Percentiles rank a stretch among this genome's conserved stretches.
Conservation (phyloP, 92 coral and sea anemone genomes). For the Parazoanthus swiftii region DNA sequence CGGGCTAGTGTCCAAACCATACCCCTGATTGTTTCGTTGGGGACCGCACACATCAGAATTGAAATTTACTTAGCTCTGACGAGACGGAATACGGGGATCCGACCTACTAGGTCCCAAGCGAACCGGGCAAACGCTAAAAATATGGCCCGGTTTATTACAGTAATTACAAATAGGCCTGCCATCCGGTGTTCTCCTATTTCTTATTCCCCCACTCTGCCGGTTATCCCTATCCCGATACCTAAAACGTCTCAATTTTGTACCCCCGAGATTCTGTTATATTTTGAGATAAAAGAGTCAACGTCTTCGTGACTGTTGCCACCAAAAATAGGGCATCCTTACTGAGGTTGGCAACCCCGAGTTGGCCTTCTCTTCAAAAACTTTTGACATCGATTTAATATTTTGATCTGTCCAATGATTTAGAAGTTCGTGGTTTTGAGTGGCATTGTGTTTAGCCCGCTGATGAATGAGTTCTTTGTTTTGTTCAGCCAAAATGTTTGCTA, state of each 20-base stretch:
- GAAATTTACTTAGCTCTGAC: not conserved
- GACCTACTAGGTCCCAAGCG: not conserved
- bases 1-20: too few relatives aligned
- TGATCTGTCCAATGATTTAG: conserved; percentile 13
- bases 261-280: conserved; percentile 15
- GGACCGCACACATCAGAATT: not conserved
- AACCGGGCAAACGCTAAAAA: conserved; percentile 25
- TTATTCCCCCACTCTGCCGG: conserved; percentile 15
- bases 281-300: conserved; percentile 12
- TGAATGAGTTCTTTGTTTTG: conserved; percentile 6
- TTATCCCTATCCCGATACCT: conserved; percentile 3
- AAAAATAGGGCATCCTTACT: conserved; percentile 25
- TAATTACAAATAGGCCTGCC: conserved; percentile 23
- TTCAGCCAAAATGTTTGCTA: conserved; percentile 2
- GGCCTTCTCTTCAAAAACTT: conserved; percentile 15
- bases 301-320: conserved; percentile 17
- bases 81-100: conserved; percentile 15
- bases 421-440: not conserved
- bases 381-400: not conserved
- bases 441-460: conserved; percentile 5
- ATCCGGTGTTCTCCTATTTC: conserved; percentile 14
- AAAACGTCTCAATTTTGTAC: conserved; percentile 16
- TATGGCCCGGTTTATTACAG: conserved; percentile 7
- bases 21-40: not conserved
- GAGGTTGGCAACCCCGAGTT: not conserved